Base-by-base conservation (phyloP, 2,113 vertebrate species). In the Vombatus ursinus region DNA sequence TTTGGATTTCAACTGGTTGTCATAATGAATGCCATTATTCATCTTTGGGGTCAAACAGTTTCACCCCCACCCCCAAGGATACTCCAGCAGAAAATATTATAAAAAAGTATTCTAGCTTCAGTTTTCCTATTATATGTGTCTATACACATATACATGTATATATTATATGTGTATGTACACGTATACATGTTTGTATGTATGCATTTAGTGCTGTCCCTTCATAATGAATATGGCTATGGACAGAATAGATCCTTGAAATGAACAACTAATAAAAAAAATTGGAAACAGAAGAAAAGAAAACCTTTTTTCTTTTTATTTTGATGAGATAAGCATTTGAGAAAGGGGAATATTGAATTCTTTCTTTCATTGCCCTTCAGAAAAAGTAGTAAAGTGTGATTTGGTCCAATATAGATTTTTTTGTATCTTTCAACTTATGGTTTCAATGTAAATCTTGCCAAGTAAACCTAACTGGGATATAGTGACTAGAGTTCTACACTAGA, bases 21-120 rank as follows among this genome's bases (percentile, higher is more conserved):
- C 57, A 93, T 96, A 97, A 96, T 97, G 94, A 97, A 95, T 94
- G 49, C 93, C 61, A 96, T 96, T 97, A 95, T 96, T 97, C 95
- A 97, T 92, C 93, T 96, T 37, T 61, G 91, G 50, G 97, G 92
- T 77, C 96, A 95, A 94, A 96, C 57, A 91, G 44, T 94, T 94
- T 24, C 5, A 94, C 23, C 26, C 48, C 94, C 54, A 16, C 26
- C 48, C 94, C 54, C 93, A 96, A 98, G 93, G 95, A 90, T 91
- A 96, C 50, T 91, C 52, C 37, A 96, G 95, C 3, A 95, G 50
- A 57, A 57, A 57, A 37, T 68, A 37, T 14, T 68, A 90, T 96
- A 93, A 95, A 95, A 52, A 93, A 94, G 52, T 53, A 96, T n/a
- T 96, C 95, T 96, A 96, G 37, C 90, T 96, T 97, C 96, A 96